These are phyloP conservation scores for Brachypteracias leptosomus DNA, from an alignment of 2,113 vertebrate genomes.

Conservation along the genomic window DNA sequence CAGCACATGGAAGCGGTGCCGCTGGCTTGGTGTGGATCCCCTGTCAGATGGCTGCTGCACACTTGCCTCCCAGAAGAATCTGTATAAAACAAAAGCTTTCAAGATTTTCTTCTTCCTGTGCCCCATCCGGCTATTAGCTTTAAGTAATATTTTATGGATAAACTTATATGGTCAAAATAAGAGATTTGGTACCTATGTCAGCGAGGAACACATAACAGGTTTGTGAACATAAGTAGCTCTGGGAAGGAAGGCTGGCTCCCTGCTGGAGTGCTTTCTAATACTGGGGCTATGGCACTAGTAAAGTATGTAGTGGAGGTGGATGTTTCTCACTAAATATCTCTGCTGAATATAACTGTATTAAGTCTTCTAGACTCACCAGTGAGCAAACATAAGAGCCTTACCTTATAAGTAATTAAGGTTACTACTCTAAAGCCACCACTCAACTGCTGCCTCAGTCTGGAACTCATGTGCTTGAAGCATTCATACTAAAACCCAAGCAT, in stretches of 20 bases:
- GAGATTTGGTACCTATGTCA: background rate
- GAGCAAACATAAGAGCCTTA: background rate
- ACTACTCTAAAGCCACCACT: background rate
- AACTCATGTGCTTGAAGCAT: background rate
- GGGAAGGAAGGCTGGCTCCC: background rate
- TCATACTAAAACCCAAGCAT: background rate
- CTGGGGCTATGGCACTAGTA: background rate
- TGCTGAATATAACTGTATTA: background rate
- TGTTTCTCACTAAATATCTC: background rate
- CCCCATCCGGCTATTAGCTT: background rate
- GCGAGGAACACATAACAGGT: background rate
- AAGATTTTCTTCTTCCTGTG: background rate
- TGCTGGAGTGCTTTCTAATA: background rate
- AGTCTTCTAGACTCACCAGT: background rate
- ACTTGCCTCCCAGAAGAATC: background rate
- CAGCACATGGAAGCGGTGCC: background rate
- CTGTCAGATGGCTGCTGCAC: background rate
- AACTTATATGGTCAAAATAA: background rate
- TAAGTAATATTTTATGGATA: background rate
- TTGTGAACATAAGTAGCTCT: background rate
- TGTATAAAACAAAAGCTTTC: background rate
- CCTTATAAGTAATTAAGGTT: background rate
- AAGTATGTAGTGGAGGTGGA: background rate
- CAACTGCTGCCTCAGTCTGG: background rate
- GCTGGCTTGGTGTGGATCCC: background rate